Evolutionary conservation across 2,113 vertebrate genomes (phyloP), one percentile per base, ranked within the genome.

Genomic region (Phoxinus phoxinus): DNA sequence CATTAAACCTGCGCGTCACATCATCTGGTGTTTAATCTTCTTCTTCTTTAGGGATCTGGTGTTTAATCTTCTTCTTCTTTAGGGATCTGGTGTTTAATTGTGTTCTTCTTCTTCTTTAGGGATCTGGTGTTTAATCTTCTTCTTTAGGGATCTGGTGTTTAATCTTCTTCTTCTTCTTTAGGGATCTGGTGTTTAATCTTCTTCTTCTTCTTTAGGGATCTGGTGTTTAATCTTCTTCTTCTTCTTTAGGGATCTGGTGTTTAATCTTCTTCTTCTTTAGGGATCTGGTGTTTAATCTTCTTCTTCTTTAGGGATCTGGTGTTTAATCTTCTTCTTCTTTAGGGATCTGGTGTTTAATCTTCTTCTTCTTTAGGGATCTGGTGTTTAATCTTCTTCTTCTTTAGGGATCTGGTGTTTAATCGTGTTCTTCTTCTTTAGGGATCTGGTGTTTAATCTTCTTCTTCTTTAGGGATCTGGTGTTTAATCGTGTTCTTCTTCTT

Each of bases 1-100:
- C n/a, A 65, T 46, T 79, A 83, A 88, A 81, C 61, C 37, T 44
- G 15, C 13, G 4, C 58, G 46, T 81, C 32, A 61, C 79, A 48
- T 81, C 41, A 58, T 80, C 61, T 46, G 37, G 0, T n/a, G 44
- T 82, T 53, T 67, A 63, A 44, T 80, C 48, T 7, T 5, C 1
- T 6, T 25, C 35, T 2, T 46, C 37, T 48, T 27, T 67, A 27
- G 0, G 37, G 41, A 81, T n/a, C n/a, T n/a, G n/a, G n/a, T n/a
- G n/a, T n/a, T n/a, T n/a, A n/a, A n/a, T n/a, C n/a, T 65, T 65
- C 48, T 32, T 65, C 32, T 5, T 46, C 37, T 48, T 27, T 67
- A 27, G 0, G 37, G 41, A 81, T n/a, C n/a, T n/a, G n/a, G n/a
- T n/a, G n/a, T n/a, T n/a, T n/a, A n/a, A n/a, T n/a, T n/a, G n/a